These are phyloP conservation scores for Eidolon helvum DNA, from an alignment of 2,113 vertebrate species.

Conservation along the genomic window DNA sequence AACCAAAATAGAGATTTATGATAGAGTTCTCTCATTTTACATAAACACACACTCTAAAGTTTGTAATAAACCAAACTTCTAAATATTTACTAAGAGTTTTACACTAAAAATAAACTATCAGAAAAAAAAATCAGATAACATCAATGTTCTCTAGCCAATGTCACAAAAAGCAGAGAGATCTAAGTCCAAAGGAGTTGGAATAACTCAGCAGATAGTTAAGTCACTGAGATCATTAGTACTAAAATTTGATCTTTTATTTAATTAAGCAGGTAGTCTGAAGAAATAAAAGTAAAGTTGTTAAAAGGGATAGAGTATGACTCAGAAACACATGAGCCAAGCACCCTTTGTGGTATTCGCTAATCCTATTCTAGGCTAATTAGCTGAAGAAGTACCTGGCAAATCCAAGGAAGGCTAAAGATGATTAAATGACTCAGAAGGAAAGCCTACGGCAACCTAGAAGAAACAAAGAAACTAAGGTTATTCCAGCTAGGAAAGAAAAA, in stretches of 20 bases:
- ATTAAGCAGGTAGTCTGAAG: not conserved
- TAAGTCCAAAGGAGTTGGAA: not conserved
- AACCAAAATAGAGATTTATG: slow-evolving; percentile 33
- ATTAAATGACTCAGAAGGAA: not conserved
- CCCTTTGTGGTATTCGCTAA: not conserved
- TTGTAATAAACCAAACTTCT: slow-evolving; percentile 30
- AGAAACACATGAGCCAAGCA: not conserved
- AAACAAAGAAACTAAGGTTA: not conserved
- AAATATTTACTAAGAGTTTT: slow-evolving; percentile 6
- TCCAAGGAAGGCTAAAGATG: not conserved
- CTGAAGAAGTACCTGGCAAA: not conserved
- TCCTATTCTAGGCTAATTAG: not conserved
- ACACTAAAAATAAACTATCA: not conserved
- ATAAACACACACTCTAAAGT: slow-evolving; percentile 18
- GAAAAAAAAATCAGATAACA: not conserved
- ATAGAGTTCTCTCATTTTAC: slow-evolving; percentile 4
- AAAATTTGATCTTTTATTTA: slow-evolving; percentile 17
- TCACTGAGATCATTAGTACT: not conserved
- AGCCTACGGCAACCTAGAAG: not conserved
- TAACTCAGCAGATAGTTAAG: not conserved
- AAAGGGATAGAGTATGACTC: not conserved
- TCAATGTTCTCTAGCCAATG: not conserved
- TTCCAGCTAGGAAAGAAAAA: not conserved
- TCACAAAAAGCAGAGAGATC: not conserved
- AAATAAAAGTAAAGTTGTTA: not conserved